Evolutionary conservation across 2,888 invertebrate genomes (phyloP).

Genomic region (Diogma glabrata): DNA sequence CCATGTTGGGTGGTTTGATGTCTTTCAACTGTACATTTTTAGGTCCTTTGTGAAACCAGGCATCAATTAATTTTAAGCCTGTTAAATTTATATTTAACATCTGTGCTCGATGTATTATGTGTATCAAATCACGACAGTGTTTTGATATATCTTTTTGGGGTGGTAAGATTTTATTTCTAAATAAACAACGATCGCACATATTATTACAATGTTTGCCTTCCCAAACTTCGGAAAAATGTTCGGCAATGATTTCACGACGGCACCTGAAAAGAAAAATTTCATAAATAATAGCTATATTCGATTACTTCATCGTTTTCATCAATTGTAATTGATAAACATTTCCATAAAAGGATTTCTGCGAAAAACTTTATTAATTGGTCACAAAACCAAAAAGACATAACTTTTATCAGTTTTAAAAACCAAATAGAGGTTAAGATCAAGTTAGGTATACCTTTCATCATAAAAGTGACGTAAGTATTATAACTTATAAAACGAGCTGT

Average conservation of each 20-base stretch:
- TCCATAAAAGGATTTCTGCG: no score
- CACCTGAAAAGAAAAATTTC: constrained; percentile 41
- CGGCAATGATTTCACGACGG: constrained; percentile 65
- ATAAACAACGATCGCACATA: constrained; percentile 74
- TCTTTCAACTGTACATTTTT: constrained; percentile 45
- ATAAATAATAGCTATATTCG: constrained; percentile 10
- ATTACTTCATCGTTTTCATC: constrained; percentile 12
- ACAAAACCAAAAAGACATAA: no score
- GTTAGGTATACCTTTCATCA: no score
- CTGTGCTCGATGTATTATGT: constrained; percentile 51
- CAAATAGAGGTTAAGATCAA: no score
- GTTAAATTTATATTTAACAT: constrained; percentile 54
- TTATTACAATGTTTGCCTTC: constrained; percentile 56
- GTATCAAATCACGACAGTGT: constrained; percentile 45
- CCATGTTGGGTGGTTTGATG: constrained; percentile 44
- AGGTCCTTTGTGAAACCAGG: constrained; percentile 61
- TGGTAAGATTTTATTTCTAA: constrained; percentile 22
- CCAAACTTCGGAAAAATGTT: constrained; percentile 80
- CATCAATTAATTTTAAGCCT: constrained; percentile 63
- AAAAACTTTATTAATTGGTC: no score
- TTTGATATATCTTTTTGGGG: constrained; percentile 33
- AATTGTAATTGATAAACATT: constrained; percentile 9
- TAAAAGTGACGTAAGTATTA: no score
- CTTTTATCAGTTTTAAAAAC: no score
- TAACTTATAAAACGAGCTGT: no score